Conservation (phyloP, 2,888 invertebrate genomes). For the Pherbina coryleti region DNA sequence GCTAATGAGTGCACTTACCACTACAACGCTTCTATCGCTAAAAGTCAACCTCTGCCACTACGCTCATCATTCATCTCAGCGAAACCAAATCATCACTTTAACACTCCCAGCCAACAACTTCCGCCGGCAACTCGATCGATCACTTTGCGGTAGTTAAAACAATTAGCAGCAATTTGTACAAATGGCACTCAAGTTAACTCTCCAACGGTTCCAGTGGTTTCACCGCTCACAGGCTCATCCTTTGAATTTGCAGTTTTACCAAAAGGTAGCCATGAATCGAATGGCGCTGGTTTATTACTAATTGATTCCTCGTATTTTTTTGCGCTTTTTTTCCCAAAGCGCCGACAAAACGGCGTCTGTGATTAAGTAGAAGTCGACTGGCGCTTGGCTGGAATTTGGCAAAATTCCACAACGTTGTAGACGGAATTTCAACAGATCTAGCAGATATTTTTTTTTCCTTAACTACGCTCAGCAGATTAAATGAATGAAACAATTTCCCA, state of each 20-base stretch:
- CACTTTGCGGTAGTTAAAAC: slow-evolving; percentile 37
- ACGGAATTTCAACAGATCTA: background rate
- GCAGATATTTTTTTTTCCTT: background rate
- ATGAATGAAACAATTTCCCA: background rate
- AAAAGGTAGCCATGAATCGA: slow-evolving; percentile 11
- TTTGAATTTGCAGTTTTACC: background rate
- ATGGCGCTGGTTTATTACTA: background rate
- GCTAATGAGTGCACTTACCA: too few relatives aligned
- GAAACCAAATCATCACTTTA: slow-evolving; percentile 1
- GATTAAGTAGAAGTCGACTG: slow-evolving; percentile 16
- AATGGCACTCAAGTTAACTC: background rate
- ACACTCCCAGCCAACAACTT: slow-evolving; percentile 26
- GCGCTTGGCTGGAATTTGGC: slow-evolving; percentile 29
- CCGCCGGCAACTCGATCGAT: slow-evolving; percentile 42
- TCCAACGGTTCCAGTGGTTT: background rate
- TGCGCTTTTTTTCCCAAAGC: background rate
- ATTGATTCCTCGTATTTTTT: slow-evolving; percentile 36
- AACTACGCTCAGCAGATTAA: background rate
- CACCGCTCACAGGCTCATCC: background rate
- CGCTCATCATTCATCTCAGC: too few relatives aligned
- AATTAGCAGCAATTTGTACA: slow-evolving; percentile 45
- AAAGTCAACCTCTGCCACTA: too few relatives aligned
- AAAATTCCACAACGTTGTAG: background rate
- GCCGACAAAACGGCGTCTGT: slow-evolving; percentile 29
- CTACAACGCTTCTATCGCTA: too few relatives aligned